Evolutionary conservation across 2,888 invertebrate genomes (phyloP).

Genomic region (Eupithecia pulchellata): DNA sequence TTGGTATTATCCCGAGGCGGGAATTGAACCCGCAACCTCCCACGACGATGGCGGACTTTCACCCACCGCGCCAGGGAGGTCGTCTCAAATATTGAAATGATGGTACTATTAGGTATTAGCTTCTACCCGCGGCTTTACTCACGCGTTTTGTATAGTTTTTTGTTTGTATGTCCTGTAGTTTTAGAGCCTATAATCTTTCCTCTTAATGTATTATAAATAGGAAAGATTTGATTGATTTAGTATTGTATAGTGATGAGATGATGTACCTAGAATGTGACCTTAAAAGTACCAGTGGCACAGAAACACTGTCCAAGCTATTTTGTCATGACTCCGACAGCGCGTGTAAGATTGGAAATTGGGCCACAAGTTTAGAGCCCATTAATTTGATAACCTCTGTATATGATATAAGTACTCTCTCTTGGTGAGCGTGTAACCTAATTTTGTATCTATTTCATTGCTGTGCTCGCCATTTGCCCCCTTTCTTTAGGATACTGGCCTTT

Average conservation of each 20-base stretch:
- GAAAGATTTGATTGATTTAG: too few species aligned
- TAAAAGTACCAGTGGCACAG: background rate
- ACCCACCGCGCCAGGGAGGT: too few species aligned
- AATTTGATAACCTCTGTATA: slow-evolving; percentile 69
- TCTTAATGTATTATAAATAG: too few species aligned
- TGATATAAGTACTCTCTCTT: slow-evolving; percentile 66
- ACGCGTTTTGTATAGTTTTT: too few species aligned
- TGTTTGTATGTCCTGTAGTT: too few species aligned
- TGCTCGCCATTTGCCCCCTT: background rate
- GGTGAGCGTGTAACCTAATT: slow-evolving; percentile 76
- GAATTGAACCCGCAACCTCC: too few species aligned
- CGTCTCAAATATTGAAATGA: too few species aligned
- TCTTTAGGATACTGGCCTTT: background rate
- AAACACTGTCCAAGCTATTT: slow-evolving; percentile 12
- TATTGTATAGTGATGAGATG: background rate
- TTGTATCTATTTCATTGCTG: slow-evolving; percentile 43
- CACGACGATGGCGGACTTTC: too few species aligned
- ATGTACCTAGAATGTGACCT: background rate
- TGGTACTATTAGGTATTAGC: too few species aligned
- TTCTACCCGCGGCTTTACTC: too few species aligned
- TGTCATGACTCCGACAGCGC: slow-evolving; percentile 30
- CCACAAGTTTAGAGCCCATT: slow-evolving; percentile 56
- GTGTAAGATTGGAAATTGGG: slow-evolving; percentile 57
- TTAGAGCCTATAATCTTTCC: too few species aligned
- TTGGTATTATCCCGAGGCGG: too few species aligned